Evolutionary conservation across 2,888 invertebrate genomes (phyloP).

Genomic region (Synanthedon formicaeformis): DNA sequence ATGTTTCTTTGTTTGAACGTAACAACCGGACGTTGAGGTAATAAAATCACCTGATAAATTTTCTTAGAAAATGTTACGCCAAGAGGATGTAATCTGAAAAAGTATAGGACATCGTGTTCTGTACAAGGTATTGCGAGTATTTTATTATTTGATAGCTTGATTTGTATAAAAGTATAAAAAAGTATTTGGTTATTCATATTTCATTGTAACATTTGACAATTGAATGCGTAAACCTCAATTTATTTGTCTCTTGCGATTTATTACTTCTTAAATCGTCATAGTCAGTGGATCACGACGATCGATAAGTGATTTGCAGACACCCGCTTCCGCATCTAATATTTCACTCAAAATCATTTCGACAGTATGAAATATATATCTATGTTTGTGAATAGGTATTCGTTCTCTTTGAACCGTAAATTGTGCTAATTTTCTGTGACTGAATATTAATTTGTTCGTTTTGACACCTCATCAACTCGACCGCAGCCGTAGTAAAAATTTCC

Average conservation of each 20-base stretch:
- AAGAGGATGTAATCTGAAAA: too few relatives aligned
- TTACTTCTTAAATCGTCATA: slow-evolving; percentile 37
- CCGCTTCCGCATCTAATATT: slow-evolving; percentile 52
- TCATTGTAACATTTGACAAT: neutral
- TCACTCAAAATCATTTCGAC: slow-evolving; percentile 27
- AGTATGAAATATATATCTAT: slow-evolving; percentile 1
- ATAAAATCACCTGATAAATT: too few relatives aligned
- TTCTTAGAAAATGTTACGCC: too few relatives aligned
- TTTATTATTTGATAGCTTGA: too few relatives aligned
- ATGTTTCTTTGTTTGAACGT: neutral
- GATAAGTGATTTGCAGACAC: slow-evolving; percentile 30
- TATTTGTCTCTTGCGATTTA: slow-evolving; percentile 41
- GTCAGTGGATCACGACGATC: slow-evolving; percentile 38
- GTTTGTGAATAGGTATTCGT: neutral
- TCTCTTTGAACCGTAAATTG: neutral
- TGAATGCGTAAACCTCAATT: slow-evolving; percentile 18
- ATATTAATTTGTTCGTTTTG: slow-evolving; percentile 23
- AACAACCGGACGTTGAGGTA: neutral
- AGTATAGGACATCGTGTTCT: too few relatives aligned
- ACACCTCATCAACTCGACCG: slow-evolving; percentile 11
- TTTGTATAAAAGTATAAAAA: too few relatives aligned
- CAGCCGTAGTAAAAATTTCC: slow-evolving; percentile 15
- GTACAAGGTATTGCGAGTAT: too few relatives aligned
- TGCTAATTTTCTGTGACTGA: slow-evolving; percentile 6
- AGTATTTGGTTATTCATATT: neutral